Evolutionary conservation across 2,797 vertebrate genomes (phyloP).

Genomic region (Chrysocyon brachyurus): DNA sequence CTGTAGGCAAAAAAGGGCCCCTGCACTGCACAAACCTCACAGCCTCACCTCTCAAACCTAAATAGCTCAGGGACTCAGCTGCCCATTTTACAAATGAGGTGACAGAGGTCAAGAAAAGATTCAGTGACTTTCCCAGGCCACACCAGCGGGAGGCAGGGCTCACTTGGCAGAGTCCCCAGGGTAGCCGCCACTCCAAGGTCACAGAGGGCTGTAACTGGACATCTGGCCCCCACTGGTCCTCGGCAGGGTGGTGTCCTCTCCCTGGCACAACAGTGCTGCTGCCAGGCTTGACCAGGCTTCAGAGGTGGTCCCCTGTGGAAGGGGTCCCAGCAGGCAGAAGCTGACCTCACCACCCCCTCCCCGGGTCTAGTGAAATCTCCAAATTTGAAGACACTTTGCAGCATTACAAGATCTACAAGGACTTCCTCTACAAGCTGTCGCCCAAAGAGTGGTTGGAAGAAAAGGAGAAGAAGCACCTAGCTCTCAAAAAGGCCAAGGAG

Average conservation of each 20-base stretch:
- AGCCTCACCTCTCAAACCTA: not conserved
- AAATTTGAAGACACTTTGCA: slow-evolving; percentile 91
- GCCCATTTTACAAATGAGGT: not conserved
- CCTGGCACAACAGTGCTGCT: not conserved
- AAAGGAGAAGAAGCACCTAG: slow-evolving; percentile 78
- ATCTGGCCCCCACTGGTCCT: too few species aligned
- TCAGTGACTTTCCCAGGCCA: not conserved
- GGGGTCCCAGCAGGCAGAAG: not conserved
- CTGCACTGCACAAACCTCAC: not conserved
- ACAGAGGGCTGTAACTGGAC: not conserved
- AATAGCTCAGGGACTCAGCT: not conserved
- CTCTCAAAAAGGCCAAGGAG: slow-evolving; percentile 60
- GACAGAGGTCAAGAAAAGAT: not conserved
- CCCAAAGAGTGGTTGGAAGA: slow-evolving; percentile 93
- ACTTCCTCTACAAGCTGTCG: slow-evolving; percentile 94
- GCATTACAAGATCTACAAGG: slow-evolving; percentile 92
- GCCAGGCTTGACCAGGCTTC: not conserved
- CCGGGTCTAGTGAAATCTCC: slow-evolving; percentile 91
- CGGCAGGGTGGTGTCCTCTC: not conserved
- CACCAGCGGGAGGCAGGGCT: not conserved
- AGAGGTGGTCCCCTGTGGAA: not conserved
- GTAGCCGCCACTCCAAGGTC: not conserved
- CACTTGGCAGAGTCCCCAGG: not conserved
- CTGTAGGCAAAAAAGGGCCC: not conserved
- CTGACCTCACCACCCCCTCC: not conserved